Percentiles rank a stretch among this genome's conserved stretches.
Conservation (phyloP, 2,888 invertebrate species). For the Cinara cedri region DNA sequence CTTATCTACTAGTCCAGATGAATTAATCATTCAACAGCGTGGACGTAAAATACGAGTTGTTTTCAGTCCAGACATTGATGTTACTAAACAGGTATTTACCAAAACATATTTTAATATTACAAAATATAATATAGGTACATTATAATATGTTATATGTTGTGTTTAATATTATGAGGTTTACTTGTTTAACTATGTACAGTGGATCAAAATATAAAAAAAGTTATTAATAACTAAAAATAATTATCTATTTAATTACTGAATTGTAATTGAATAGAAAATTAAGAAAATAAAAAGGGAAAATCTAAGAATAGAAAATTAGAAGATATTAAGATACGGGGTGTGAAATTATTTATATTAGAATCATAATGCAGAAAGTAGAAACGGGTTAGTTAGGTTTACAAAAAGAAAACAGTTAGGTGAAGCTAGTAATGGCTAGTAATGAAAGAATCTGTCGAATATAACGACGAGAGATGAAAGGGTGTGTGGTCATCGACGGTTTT, state of each 20-base stretch:
- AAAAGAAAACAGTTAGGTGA: too few relatives aligned
- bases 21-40: conserved; percentile 79
- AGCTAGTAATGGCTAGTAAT: too few relatives aligned
- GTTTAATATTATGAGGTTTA: not conserved
- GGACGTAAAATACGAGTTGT: conserved; percentile 77
- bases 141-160: not conserved
- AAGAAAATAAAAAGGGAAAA: too few relatives aligned
- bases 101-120: not conserved
- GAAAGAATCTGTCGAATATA: too few relatives aligned
- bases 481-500: too few relatives aligned
- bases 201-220: not conserved
- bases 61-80: conserved; percentile 80
- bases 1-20: conserved; percentile 72
- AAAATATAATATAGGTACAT: too few relatives aligned
- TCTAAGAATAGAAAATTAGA: too few relatives aligned
- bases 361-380: too few relatives aligned
- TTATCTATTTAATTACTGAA: not conserved
- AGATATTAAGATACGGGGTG: too few relatives aligned
- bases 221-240: not conserved
- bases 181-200: not conserved
- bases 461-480: too few relatives aligned
- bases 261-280: too few relatives aligned
- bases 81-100: conserved; percentile 62
- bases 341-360: not conserved
- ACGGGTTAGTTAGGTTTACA: too few relatives aligned